Base-by-base conservation (phyloP, 2,113 vertebrate genomes). In the Procapra przewalskii region DNA sequence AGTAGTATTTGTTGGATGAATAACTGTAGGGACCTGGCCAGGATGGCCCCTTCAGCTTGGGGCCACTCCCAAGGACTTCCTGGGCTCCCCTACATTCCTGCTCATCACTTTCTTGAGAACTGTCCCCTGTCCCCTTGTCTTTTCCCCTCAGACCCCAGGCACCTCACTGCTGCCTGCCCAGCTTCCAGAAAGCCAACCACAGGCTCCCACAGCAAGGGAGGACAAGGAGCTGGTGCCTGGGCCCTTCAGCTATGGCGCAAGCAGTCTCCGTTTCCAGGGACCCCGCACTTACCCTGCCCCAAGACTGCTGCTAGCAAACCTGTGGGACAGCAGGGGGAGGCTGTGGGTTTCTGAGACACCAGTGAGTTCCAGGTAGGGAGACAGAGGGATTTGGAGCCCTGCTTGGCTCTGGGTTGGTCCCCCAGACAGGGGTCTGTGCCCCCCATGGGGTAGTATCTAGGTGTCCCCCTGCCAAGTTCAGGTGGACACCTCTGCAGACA, bases 311-410 rank as follows among this genome's bases (percentile, higher is more conserved):
- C 31, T 43, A 43, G 54, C 79, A 85, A 59, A 48, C 48, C 75
- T 19, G 4, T 36, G 31, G 50, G 25, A 50, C n/a, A 31, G 54
- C 50, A 29, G 1, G 5, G 13, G 0, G 1, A n/a, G 62, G 5
- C 16, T 71, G 15, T 29, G 45, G 67, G 27, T 17, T 95, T 23
- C 96, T 29, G 3, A 67, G 40, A 59, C 16, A 16, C 12, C 33
- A 2, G 84, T 45, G 60, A 36, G 10, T 27, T 64, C 48, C 64
- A 14, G 36, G 48, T 7, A 1, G 54, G 62, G 50, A 90, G 62
- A 31, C 3, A 29, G 82, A n/a, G 52, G 43, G 7, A 3, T 3
- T 8, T n/a, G 21, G 54, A 88, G 6, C 50, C 60, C 54, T 67
- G 21, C 21, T 57, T 48, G 13, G 67, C 55, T 10, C n/a, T 55